These are phyloP conservation scores for Armadillidium nasatum DNA, from an alignment of 1,140 invertebrate species.

Conservation along the genomic window DNA sequence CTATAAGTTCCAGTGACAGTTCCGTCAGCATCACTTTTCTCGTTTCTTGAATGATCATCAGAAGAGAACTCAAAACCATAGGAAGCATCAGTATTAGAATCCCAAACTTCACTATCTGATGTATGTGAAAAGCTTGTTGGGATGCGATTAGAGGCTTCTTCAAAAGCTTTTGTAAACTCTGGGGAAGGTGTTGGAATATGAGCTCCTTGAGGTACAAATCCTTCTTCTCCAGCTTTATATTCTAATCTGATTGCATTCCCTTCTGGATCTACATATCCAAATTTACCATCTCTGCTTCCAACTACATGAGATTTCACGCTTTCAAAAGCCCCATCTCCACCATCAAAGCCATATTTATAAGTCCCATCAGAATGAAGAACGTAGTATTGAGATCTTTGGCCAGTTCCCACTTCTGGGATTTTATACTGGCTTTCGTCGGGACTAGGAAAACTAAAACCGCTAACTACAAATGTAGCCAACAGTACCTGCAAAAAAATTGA, in stretches of 20 bases:
- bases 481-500: constrained; percentile 22
- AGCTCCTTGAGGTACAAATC: constrained; percentile 32
- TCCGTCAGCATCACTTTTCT: constrained; percentile 45
- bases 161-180: too few relatives aligned
- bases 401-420: constrained; percentile 36
- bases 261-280: constrained; percentile 33
- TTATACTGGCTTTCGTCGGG: constrained; percentile 32
- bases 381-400: constrained; percentile 36
- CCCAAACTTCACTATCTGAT: neutral
- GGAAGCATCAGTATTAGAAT: constrained; percentile 38
- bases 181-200: constrained; percentile 24
- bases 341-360: constrained; percentile 40
- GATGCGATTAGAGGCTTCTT: too few relatives aligned
- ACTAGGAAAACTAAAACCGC: constrained; percentile 34
- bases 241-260: constrained; percentile 33
- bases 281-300: constrained; percentile 33
- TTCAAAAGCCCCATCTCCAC: constrained; percentile 38
- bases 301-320: constrained; percentile 16
- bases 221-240: constrained; percentile 35
- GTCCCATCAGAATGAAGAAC: constrained; percentile 36
- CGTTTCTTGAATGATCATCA: constrained; percentile 42
- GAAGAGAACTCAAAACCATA: constrained; percentile 45
- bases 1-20: constrained; percentile 48
- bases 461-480: constrained; percentile 35
- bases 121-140: too few relatives aligned